phyloP scores from a whole-genome alignment of 2,888 invertebrate genomes.

The Nymphalis polychloros region DNA sequence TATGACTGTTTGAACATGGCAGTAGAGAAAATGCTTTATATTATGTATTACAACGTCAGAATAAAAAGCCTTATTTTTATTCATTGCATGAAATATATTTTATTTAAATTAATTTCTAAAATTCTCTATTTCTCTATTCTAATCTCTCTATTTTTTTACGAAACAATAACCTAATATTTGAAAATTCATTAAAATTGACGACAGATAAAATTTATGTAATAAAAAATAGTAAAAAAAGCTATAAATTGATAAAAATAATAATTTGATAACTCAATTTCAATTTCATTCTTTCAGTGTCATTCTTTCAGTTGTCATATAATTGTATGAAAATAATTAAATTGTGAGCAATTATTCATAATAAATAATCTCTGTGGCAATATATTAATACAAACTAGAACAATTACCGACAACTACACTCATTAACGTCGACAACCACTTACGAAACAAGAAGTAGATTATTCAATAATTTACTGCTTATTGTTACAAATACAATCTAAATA shows the following conservation, averaged over 20 bases:
- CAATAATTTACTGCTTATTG: slow-evolving; percentile 28
- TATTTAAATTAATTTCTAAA: too few species aligned
- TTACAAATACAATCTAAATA: slow-evolving; percentile 21
- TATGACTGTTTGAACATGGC: slow-evolving; percentile 1
- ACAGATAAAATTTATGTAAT: too few species aligned
- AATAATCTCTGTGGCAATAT: slow-evolving; percentile 25
- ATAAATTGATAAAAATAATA: background rate
- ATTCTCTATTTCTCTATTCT: too few species aligned
- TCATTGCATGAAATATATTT: background rate
- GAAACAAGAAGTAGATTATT: slow-evolving; percentile 33
- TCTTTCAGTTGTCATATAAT: too few species aligned
- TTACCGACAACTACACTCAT: slow-evolving; percentile 30
- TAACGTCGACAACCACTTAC: slow-evolving; percentile 25
- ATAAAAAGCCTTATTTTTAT: background rate
- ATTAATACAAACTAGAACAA: slow-evolving; percentile 32
- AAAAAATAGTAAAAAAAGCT: too few species aligned
- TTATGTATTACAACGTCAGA: background rate
- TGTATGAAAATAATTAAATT: slow-evolving; percentile 24
- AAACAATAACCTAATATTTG: too few species aligned
- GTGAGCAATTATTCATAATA: slow-evolving; percentile 19
- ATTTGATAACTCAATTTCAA: background rate
- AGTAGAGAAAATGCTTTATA: background rate
- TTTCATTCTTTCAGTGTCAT: background rate
- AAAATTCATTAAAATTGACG: too few species aligned
- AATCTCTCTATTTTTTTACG: too few species aligned